Evolutionary conservation across 2,797 vertebrate species (phyloP), one percentile per base, ranked within the genome.

Genomic region (Tachyglossus aculeatus): DNA sequence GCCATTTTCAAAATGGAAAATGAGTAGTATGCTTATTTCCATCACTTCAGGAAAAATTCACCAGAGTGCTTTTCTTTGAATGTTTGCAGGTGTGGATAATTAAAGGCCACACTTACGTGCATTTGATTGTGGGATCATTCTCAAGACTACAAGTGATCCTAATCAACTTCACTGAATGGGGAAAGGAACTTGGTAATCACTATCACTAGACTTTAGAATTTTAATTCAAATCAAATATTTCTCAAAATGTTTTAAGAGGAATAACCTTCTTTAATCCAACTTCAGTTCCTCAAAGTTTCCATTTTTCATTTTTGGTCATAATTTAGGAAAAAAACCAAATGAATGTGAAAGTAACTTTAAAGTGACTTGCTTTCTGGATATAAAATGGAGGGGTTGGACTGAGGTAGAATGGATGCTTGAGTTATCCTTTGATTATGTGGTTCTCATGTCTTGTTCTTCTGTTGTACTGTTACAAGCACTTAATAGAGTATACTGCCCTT

Each of bases 41-140:
- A 60, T 25, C 60, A 61, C 48, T 81, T 68, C 33, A 75, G 22
- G 58, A 71, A 71, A 80, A 64, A 74, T 78, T 75, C 64, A 77
- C 47, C 29, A 48, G 66, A 25, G 74, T 82, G 59, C 86, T 75
- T 67, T 48, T 63, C 64, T 81, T 79, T 52, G 43, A 87, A 85
- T 83, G 62, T 80, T 80, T 87, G 79, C 88, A 91, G 88, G 87
- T 91, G 83, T 79, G 77, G 84, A 81, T 88, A 87, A 90, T 91
- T 92, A 84, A 81, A 85, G 61, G 56, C 1, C 69, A 83, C 9
- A 66, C 78, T 85, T 81, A 76, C 74, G 57, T 84, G 57, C 52
- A 51, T 90, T 82, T 91, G 87, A 91, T 91, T 91, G 81, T 74
- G 69, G 36, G 48, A 86, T 77, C 64, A 15, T 69, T 79, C 75